Percentiles rank a stretch among this genome's conserved stretches.
These are phyloP conservation scores for Sciurus niger DNA, from an alignment of 2,113 vertebrate genomes.

Conservation along the genomic window DNA sequence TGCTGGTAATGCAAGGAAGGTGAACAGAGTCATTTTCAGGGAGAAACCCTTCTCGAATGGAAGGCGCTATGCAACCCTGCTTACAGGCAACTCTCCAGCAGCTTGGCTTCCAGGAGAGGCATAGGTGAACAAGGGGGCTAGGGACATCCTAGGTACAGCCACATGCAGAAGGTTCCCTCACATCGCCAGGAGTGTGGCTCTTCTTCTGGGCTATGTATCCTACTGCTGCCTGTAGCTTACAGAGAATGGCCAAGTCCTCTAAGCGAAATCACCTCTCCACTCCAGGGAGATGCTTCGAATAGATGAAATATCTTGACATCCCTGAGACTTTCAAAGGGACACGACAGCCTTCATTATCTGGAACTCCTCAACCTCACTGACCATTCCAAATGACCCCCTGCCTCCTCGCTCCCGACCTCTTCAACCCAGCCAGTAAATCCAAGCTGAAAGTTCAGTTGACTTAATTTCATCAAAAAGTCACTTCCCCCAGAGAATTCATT, in stretches of 20 bases:
- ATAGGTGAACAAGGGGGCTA: neutral
- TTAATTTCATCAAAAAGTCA: slow-evolving; percentile 49
- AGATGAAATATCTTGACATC: neutral
- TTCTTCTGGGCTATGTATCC: neutral
- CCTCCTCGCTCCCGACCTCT: neutral
- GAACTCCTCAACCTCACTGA: neutral
- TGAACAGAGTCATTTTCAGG: neutral
- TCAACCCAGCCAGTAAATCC: neutral
- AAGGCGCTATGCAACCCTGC: neutral
- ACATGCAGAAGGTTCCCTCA: neutral
- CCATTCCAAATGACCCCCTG: neutral
- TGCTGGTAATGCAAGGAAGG: neutral
- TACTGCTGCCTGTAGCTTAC: neutral
- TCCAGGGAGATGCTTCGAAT: neutral
- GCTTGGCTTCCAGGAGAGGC: neutral
- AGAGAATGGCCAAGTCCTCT: neutral
- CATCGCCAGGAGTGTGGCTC: accelerated
- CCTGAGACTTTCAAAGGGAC: accelerated
- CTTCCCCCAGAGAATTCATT: slow-evolving; percentile 44
- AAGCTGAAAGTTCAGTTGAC: neutral
- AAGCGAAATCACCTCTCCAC: neutral
- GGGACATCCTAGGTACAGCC: neutral
- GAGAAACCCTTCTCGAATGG: neutral
- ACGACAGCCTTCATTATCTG: neutral
- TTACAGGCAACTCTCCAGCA: neutral